Percentiles rank a stretch among this genome's conserved stretches.
Conservation (phyloP, 2,888 invertebrate species). For the Leptura quadrifasciata region DNA sequence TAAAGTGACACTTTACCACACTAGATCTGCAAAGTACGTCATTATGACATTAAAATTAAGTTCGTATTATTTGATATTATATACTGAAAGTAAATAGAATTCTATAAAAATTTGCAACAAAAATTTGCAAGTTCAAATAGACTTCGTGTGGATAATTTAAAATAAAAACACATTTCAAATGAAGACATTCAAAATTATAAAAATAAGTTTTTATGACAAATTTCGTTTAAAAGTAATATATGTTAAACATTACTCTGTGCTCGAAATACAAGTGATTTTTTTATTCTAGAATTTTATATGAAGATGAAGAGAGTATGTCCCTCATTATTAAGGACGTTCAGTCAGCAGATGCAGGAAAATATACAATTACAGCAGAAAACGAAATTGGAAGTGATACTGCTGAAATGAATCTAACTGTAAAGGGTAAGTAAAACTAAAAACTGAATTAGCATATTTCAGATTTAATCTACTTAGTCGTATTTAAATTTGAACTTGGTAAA, state of each 20-base stretch:
- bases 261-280: background rate
- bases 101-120: no score
- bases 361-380: conserved; percentile 87
- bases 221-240: background rate
- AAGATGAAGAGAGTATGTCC: conserved; percentile 92
- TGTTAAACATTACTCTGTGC: background rate
- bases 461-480: background rate
- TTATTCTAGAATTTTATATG: conserved; percentile 82
- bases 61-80: no score
- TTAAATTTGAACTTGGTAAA: background rate
- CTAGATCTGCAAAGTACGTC: no score
- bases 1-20: no score
- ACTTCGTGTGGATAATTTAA: no score
- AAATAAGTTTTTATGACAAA: no score
- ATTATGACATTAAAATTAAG: no score
- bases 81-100: no score
- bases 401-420: conserved; percentile 85
- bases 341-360: conserved; percentile 88
- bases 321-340: conserved; percentile 91
- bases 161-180: no score
- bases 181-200: no score
- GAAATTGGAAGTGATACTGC: conserved; percentile 88
- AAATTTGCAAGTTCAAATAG: no score
- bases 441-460: background rate
- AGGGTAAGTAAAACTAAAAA: conserved; percentile 71